phyloP scores from a whole-genome alignment of 2,797 vertebrate genomes.

The Rachycentron canadum region DNA sequence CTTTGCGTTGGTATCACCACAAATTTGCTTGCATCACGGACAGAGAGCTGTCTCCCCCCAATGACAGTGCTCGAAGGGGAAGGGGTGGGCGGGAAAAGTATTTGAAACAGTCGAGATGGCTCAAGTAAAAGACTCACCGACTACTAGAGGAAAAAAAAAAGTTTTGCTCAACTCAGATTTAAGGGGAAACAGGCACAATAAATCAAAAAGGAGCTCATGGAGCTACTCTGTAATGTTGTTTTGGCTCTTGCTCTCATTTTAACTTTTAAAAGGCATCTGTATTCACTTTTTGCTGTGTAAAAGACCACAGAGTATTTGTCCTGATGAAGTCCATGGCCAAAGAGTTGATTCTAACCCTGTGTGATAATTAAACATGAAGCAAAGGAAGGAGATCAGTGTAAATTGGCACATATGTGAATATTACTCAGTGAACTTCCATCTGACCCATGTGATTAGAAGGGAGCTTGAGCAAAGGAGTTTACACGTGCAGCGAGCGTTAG shows the following conservation, averaged over 20 bases:
- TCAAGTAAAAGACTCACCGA: constrained; percentile 47
- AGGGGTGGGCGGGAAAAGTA: constrained; percentile 41
- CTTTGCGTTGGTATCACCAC: constrained; percentile 70
- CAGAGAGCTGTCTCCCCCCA: constrained; percentile 52
- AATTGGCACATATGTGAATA: constrained; percentile 55
- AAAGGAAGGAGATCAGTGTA: constrained; percentile 63
- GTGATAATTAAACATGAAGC: constrained; percentile 58
- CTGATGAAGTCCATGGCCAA: constrained; percentile 47
- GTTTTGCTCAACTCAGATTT: constrained; percentile 59
- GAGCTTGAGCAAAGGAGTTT: constrained; percentile 53
- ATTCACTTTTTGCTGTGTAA: constrained; percentile 51
- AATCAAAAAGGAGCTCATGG: constrained; percentile 57
- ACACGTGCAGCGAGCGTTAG: constrained; percentile 41
- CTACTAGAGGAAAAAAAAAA: constrained; percentile 28
- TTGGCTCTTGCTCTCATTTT: constrained; percentile 52
- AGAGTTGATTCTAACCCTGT: constrained; percentile 41
- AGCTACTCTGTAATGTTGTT: constrained; percentile 55
- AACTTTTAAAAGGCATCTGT: constrained; percentile 64
- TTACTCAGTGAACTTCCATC: constrained; percentile 61
- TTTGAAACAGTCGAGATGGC: constrained; percentile 64
- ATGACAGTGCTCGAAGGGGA: constrained; percentile 46
- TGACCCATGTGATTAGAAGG: constrained; percentile 76
- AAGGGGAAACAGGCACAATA: constrained; percentile 66
- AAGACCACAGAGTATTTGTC: constrained; percentile 52
- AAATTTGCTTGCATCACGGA: constrained; percentile 59